Evolutionary conservation across 2,888 invertebrate species (phyloP).

Genomic region (Galerucella nymphaeae): DNA sequence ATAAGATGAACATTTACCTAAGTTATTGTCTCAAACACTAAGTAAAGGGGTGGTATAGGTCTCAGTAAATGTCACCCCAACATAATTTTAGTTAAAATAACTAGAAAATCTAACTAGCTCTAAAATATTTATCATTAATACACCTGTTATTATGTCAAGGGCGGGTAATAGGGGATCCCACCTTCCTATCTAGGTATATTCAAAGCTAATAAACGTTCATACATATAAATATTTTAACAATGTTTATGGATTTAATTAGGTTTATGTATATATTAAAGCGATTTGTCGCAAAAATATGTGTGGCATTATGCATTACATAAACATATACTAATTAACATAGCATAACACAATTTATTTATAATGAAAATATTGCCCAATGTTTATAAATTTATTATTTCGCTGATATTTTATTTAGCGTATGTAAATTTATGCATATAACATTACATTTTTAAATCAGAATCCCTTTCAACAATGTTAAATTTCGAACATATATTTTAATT

Average conservation of each 20-base stretch:
- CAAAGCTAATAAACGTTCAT: not conserved
- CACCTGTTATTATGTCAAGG: not conserved
- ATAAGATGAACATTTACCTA: no score
- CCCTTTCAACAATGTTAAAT: constrained; percentile 1
- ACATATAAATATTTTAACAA: constrained; percentile 30
- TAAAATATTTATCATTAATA: not conserved
- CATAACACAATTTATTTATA: constrained; percentile 42
- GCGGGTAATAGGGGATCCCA: not conserved
- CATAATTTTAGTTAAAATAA: no score
- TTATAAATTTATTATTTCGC: constrained; percentile 39
- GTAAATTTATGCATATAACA: constrained; percentile 23
- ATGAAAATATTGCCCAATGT: constrained; percentile 42
- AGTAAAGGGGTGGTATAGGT: no score
- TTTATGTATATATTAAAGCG: constrained; percentile 42
- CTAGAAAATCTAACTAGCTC: no score
- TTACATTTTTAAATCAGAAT: constrained; percentile 6
- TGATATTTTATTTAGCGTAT: constrained; percentile 33
- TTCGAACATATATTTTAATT: not conserved
- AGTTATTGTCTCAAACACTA: no score
- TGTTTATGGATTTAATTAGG: constrained; percentile 49
- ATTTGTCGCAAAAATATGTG: constrained; percentile 40
- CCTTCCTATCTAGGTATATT: not conserved
- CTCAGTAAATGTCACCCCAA: no score
- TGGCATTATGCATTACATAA: constrained; percentile 44
- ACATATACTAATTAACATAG: constrained; percentile 43